These are phyloP conservation scores for Rissa tridactyla DNA, from an alignment of 2,113 vertebrate species.

Conservation along the genomic window DNA sequence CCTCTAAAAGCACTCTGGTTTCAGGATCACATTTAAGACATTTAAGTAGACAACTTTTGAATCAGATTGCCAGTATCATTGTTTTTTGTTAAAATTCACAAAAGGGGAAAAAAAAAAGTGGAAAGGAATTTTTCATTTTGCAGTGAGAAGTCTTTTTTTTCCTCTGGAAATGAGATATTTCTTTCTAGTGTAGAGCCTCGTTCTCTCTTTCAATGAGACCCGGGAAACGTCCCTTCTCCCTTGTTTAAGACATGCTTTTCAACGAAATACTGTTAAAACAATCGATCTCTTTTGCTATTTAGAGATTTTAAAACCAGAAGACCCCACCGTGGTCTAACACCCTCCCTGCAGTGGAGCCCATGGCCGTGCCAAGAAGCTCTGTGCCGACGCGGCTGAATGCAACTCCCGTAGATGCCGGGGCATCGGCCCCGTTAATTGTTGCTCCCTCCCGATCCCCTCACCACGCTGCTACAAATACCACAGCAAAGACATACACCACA, in stretches of 20 bases:
- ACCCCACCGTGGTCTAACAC: background rate
- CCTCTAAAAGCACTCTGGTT: background rate
- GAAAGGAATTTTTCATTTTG: background rate
- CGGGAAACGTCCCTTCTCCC: background rate
- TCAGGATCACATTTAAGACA: background rate
- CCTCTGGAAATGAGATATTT: background rate
- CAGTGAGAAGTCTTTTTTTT: background rate
- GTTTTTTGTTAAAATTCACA: background rate
- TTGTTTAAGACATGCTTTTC: background rate
- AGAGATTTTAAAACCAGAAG: background rate
- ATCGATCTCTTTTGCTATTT: background rate
- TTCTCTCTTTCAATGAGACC: background rate
- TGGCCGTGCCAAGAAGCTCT: background rate
- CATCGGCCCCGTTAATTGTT: background rate
- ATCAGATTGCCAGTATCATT: background rate
- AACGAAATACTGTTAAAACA: background rate
- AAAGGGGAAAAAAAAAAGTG: background rate
- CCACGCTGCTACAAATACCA: background rate
- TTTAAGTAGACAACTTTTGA: background rate
- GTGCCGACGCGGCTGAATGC: rapidly evolving
- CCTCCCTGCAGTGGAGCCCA: background rate
- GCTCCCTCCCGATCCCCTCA: background rate
- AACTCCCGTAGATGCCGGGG: rapidly evolving
- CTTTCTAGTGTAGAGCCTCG: background rate
- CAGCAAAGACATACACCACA: background rate